Evolutionary conservation across 2,888 invertebrate genomes (phyloP).

Genomic region (Drosophila meridiana): DNA sequence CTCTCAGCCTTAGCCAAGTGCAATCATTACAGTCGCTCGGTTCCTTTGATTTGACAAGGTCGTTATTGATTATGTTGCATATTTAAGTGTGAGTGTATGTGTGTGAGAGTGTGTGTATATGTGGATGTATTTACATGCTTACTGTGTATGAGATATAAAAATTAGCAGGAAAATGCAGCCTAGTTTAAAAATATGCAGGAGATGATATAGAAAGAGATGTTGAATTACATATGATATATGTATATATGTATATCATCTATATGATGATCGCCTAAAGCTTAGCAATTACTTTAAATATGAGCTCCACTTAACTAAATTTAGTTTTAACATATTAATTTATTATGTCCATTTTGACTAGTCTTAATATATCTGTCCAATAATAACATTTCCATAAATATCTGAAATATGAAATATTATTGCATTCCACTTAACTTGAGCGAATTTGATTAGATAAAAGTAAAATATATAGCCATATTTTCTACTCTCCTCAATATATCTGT

Average conservation of each 20-base stretch:
- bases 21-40: conserved; percentile 26
- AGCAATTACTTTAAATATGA: not conserved
- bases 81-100: conserved; percentile 2
- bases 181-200: not conserved
- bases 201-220: too few species aligned
- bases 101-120: not conserved
- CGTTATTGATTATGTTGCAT: conserved; percentile 63
- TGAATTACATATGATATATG: too few species aligned
- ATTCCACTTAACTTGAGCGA: not conserved
- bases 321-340: not conserved
- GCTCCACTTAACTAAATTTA: not conserved
- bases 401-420: not conserved
- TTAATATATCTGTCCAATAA: not conserved
- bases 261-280: not conserved
- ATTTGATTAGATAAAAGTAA: not conserved
- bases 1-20: conserved; percentile 1
- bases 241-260: too few species aligned
- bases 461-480: not conserved
- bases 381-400: not conserved
- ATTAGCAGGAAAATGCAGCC: not conserved
- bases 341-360: too few species aligned
- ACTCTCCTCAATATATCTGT: not conserved
- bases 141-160: not conserved
- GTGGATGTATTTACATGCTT: not conserved
- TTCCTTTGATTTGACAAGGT: conserved; percentile 69